A percentile compares a stretch with the other conserved stretches of the same genome.
These are phyloP conservation scores for Idaea straminata DNA, from an alignment of 2,888 invertebrate genomes.

Conservation along the genomic window DNA sequence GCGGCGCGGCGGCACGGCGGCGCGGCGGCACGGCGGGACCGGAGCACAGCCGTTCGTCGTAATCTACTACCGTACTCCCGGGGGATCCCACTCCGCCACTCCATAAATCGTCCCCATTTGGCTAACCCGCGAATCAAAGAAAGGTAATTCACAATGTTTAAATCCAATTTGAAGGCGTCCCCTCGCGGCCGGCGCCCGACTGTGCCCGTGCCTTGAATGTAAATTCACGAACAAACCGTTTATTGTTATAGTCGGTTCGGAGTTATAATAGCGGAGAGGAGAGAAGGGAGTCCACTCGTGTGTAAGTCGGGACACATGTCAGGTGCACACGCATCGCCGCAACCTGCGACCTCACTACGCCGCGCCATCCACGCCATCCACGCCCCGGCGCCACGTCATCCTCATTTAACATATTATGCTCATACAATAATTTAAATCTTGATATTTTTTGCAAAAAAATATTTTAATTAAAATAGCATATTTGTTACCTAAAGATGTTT, in stretches of 20 bases:
- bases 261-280: slow-evolving; percentile 19
- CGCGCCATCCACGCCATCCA: neutral
- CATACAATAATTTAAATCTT: too few species aligned
- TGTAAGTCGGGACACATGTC: slow-evolving; percentile 20
- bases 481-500: too few species aligned
- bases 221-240: slow-evolving; percentile 45
- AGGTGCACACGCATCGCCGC: slow-evolving; percentile 4
- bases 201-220: slow-evolving; percentile 41
- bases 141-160: slow-evolving; percentile 76
- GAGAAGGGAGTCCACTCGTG: slow-evolving; percentile 18
- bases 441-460: too few species aligned
- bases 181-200: slow-evolving; percentile 15
- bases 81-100: slow-evolving; percentile 44
- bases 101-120: slow-evolving; percentile 75
- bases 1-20: slow-evolving; percentile 25
- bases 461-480: too few species aligned
- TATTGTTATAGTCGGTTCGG: slow-evolving; percentile 36
- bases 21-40: slow-evolving; percentile 16
- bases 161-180: slow-evolving; percentile 65
- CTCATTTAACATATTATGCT: too few species aligned
- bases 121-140: slow-evolving; percentile 75
- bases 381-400: too few species aligned
- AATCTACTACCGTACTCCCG: slow-evolving; percentile 26
- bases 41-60: slow-evolving; percentile 22
- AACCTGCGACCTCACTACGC: neutral